phyloP scores from a whole-genome alignment of 2,888 invertebrate species.

The Didymodactylos carnosus region DNA sequence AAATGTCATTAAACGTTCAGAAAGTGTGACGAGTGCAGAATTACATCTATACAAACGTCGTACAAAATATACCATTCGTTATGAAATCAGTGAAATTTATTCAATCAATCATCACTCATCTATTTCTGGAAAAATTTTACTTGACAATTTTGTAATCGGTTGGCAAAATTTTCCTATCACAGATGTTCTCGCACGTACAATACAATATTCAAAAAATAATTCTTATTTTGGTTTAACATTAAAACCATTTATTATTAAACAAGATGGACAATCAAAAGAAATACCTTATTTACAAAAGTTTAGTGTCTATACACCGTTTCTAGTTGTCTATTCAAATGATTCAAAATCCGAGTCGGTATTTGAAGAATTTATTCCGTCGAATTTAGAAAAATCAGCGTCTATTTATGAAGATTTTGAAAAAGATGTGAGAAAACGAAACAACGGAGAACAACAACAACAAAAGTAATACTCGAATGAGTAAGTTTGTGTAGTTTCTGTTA shows the following conservation, averaged over 20 bases:
- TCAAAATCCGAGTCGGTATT: background rate
- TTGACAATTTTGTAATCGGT: background rate
- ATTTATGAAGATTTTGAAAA: background rate
- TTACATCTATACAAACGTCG: background rate
- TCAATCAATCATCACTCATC: background rate
- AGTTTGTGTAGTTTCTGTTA: too few relatives aligned
- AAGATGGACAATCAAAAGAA: background rate
- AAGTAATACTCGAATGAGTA: too few relatives aligned
- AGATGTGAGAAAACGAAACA: background rate
- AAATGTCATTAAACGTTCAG: background rate
- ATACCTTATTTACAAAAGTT: background rate
- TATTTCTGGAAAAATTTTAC: background rate
- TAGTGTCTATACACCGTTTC: background rate
- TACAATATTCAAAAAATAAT: background rate
- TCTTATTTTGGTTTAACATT: background rate
- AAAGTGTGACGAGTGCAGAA: background rate
- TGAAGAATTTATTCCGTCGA: background rate
- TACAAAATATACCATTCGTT: background rate
- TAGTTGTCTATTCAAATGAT: slow-evolving; percentile 4
- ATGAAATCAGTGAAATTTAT: background rate
- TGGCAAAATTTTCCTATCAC: background rate
- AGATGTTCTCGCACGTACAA: background rate
- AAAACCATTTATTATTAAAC: background rate
- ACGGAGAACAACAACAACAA: too few relatives aligned
- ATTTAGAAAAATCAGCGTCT: background rate